Conservation (phyloP, 2,888 invertebrate species). For the Drosophila mercatorum region DNA sequence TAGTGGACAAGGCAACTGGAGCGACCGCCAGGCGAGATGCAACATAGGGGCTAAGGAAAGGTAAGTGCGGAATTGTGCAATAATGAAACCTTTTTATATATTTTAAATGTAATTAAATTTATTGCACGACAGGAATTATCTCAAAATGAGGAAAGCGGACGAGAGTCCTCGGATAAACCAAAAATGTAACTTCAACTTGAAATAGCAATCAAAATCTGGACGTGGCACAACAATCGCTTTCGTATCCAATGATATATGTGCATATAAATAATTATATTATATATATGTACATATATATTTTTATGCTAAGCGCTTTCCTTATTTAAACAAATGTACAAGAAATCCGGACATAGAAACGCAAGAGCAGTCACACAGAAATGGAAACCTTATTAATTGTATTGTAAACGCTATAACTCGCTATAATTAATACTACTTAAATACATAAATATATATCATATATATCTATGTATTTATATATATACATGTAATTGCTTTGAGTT, state of each 20-base stretch:
- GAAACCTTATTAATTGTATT: constrained; percentile 53
- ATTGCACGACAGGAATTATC: neutral
- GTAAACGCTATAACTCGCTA: constrained; percentile 52
- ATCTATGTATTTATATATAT: constrained; percentile 13
- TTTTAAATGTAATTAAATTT: too few relatives aligned
- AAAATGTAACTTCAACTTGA: constrained; percentile 22
- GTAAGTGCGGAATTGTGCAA: constrained; percentile 1
- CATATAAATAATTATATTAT: neutral
- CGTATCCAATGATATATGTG: constrained; percentile 7
- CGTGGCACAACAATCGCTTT: constrained; percentile 11
- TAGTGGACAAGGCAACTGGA: constrained; percentile 42
- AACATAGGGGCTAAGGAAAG: constrained; percentile 24
- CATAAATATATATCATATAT: constrained; percentile 21
- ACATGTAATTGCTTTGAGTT: constrained; percentile 34
- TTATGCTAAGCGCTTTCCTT: constrained; percentile 25
- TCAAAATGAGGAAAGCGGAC: constrained; percentile 3
- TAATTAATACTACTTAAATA: constrained; percentile 44
- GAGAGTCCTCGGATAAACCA: constrained; percentile 2
- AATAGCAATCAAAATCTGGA: constrained; percentile 18
- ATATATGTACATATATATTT: neutral
- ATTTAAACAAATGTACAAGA: constrained; percentile 30
- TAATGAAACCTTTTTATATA: too few relatives aligned
- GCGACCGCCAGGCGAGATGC: constrained; percentile 53
- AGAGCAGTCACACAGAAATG: constrained; percentile 34
- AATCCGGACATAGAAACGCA: constrained; percentile 16